These are phyloP conservation scores for Argynnis bischoffii DNA, from an alignment of 2,888 invertebrate genomes.

Conservation along the genomic window DNA sequence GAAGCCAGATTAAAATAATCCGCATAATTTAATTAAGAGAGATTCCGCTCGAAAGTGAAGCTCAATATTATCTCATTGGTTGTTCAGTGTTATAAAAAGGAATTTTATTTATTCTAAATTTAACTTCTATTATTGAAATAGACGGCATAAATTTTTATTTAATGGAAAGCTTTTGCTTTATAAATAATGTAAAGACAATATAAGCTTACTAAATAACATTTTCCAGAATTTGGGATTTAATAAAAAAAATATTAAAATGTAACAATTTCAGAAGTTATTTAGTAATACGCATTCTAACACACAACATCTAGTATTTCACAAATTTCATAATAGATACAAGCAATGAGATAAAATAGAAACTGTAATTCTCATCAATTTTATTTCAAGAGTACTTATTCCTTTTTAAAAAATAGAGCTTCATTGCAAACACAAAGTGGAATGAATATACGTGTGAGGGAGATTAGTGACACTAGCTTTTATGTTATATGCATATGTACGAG, in stretches of 20 bases:
- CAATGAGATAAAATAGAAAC: background rate
- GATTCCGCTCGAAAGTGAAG: background rate
- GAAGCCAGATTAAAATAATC: conserved; percentile 6
- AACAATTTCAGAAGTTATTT: too few species aligned
- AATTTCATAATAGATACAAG: background rate
- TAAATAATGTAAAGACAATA: too few species aligned
- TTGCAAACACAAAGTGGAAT: conserved; percentile 16
- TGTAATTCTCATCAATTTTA: conserved; percentile 7
- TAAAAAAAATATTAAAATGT: too few species aligned
- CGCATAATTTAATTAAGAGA: conserved; percentile 3
- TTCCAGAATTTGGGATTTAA: too few species aligned
- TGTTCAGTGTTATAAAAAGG: background rate
- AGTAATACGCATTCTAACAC: too few species aligned
- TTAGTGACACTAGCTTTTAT: conserved; percentile 33
- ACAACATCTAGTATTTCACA: too few species aligned
- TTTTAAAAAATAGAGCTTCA: conserved; percentile 20
- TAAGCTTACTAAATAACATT: too few species aligned
- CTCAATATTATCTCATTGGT: background rate
- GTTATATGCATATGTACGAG: background rate
- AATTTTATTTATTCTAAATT: background rate
- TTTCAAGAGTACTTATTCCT: conserved; percentile 12
- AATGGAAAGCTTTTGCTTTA: too few species aligned
- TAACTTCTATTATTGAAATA: too few species aligned
- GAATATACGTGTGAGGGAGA: conserved; percentile 25
- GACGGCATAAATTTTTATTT: too few species aligned